phyloP scores from a whole-genome alignment of 2,888 invertebrate species.

The Drosophila parthenogenetica region DNA sequence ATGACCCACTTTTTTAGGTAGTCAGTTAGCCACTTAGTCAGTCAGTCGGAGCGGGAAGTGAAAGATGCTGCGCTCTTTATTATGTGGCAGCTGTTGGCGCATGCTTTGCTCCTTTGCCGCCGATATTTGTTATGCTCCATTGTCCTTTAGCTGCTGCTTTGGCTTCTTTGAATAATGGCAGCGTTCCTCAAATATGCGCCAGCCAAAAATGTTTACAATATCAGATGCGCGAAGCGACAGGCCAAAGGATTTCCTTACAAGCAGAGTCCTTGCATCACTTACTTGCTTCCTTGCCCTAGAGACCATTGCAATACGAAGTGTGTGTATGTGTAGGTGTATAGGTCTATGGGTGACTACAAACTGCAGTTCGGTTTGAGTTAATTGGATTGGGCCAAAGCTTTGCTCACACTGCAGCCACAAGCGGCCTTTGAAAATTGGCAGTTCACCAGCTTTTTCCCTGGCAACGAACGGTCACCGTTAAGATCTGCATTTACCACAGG shows the following conservation, averaged over 20 bases:
- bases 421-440: conserved; percentile 53
- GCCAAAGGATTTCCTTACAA: conserved; percentile 59
- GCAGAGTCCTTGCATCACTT: conserved; percentile 3
- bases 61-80: conserved; percentile 68
- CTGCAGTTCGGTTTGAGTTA: conserved; percentile 71
- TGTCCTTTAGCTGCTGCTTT: conserved; percentile 48
- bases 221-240: conserved; percentile 57
- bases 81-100: conserved; percentile 62
- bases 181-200: conserved; percentile 71
- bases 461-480: not conserved
- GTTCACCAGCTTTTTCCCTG: conserved; percentile 5
- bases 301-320: conserved; percentile 22
- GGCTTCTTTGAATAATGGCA: conserved; percentile 61
- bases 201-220: conserved; percentile 74
- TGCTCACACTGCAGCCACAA: conserved; percentile 45
- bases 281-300: conserved; percentile 26
- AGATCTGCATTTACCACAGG: not conserved
- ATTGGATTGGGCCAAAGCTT: conserved; percentile 74
- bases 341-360: conserved; percentile 30
- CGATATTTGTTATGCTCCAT: conserved; percentile 73
- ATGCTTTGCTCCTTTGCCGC: conserved; percentile 25
- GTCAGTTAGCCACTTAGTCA: conserved; percentile 13
- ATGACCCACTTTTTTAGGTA: conserved; percentile 69
- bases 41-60: conserved; percentile 33
- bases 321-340: conserved; percentile 1